Evolutionary conservation across 2,888 invertebrate species (phyloP).

Genomic region (Acronicta aceris): DNA sequence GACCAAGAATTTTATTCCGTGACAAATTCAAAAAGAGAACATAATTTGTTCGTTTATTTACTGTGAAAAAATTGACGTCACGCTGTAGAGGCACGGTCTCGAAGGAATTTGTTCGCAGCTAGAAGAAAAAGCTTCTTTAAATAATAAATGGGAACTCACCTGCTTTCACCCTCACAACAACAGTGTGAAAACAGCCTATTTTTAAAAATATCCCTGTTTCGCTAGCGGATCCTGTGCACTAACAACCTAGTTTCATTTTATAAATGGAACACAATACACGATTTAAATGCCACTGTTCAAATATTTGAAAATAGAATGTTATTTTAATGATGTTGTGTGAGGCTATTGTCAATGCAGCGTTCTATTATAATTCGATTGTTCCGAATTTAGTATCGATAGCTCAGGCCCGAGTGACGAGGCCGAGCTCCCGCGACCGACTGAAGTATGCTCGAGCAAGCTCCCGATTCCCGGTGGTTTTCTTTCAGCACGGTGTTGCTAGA

Average conservation of each 20-base stretch:
- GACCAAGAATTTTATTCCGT: neutral
- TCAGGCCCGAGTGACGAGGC: constrained; percentile 54
- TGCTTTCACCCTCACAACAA: constrained; percentile 58
- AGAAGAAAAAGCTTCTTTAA: constrained; percentile 57
- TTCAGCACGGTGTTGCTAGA: constrained; percentile 71
- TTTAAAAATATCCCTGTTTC: constrained; percentile 69
- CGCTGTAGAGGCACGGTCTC: constrained; percentile 19
- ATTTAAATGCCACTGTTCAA: constrained; percentile 35
- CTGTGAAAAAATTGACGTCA: constrained; percentile 28
- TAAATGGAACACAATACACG: constrained; percentile 51
- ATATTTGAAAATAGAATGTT: constrained; percentile 31
- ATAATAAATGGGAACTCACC: constrained; percentile 68
- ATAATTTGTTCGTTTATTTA: constrained; percentile 22
- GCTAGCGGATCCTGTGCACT: constrained; percentile 63
- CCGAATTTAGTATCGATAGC: constrained; percentile 36
- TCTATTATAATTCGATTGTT: constrained; percentile 63
- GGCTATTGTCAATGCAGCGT: constrained; percentile 46
- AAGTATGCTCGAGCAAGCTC: constrained; percentile 63
- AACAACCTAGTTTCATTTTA: constrained; percentile 67
- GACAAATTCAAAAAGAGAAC: constrained; percentile 5
- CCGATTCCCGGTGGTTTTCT: constrained; percentile 72
- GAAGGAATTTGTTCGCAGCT: constrained; percentile 45
- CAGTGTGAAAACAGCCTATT: constrained; percentile 64
- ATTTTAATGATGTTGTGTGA: constrained; percentile 46
- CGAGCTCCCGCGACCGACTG: constrained; percentile 80